Percentiles rank a stretch among this genome's conserved stretches.
These are phyloP conservation scores for Sphinx pinastri DNA, from an alignment of 2,888 invertebrate species.

Conservation along the genomic window DNA sequence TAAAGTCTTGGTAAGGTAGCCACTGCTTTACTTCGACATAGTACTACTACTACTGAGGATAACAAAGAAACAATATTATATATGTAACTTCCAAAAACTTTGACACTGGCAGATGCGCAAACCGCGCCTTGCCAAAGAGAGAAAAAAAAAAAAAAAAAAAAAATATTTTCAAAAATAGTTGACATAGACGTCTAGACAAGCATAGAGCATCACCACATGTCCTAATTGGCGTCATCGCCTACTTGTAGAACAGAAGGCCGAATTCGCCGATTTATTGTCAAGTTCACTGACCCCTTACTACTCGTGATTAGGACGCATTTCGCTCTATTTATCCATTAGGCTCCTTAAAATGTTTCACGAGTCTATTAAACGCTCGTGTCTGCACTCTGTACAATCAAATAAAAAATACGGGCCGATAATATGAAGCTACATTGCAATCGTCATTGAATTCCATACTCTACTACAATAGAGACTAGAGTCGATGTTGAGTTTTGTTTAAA, in stretches of 20 bases:
- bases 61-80: too few species aligned
- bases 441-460: too few species aligned
- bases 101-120: too few species aligned
- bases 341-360: conserved; percentile 21
- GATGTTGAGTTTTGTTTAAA: too few species aligned
- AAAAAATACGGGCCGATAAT: neutral
- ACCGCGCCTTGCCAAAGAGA: too few species aligned
- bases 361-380: conserved; percentile 7
- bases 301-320: conserved; percentile 50
- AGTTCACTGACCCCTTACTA: conserved; percentile 56
- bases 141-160: too few species aligned
- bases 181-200: conserved; percentile 40
- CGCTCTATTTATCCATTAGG: conserved; percentile 42
- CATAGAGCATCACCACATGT: conserved; percentile 34
- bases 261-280: conserved; percentile 53
- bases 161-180: conserved; percentile 29
- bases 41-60: too few species aligned
- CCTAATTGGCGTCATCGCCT: conserved; percentile 43
- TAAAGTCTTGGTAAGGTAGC: too few species aligned
- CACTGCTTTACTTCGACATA: too few species aligned
- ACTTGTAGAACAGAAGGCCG: conserved; percentile 47
- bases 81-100: too few species aligned
- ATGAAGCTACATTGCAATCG: too few species aligned
- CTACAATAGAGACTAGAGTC: too few species aligned
- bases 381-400: conserved; percentile 26